These are phyloP conservation scores for Metridium senile DNA, from an alignment of 92 coral and sea anemone species.

Conservation along the genomic window DNA sequence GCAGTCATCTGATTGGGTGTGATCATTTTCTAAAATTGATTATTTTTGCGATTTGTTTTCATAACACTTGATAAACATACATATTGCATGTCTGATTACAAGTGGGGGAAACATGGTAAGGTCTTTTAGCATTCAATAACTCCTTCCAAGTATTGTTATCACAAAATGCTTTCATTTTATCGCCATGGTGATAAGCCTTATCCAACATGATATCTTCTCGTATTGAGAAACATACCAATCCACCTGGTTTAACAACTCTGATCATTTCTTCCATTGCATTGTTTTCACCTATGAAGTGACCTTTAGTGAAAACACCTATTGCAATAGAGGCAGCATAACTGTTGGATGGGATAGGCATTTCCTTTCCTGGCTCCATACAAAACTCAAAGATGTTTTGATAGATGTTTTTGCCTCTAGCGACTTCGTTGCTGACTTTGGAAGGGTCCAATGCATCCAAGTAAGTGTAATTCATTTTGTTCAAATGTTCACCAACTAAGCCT, in stretches of 20 bases:
- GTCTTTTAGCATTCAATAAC: constrained; percentile 57
- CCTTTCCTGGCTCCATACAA: constrained; percentile 44
- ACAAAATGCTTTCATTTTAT: constrained; percentile 77
- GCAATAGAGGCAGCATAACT: constrained; percentile 82
- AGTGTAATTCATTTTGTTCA: constrained; percentile 58
- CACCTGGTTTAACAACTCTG: constrained; percentile 85
- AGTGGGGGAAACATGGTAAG: constrained; percentile 67
- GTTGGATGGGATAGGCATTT: constrained; percentile 46
- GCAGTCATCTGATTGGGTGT: too few species aligned
- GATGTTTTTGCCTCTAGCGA: constrained; percentile 71
- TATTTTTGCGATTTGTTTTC: neutral
- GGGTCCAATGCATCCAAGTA: constrained; percentile 88
- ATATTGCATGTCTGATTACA: constrained; percentile 51
- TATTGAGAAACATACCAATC: constrained; percentile 86
- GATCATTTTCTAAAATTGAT: too few species aligned
- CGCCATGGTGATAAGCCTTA: constrained; percentile 68
- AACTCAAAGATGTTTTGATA: constrained; percentile 55
- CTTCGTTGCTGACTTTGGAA: constrained; percentile 63
- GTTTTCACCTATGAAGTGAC: constrained; percentile 88
- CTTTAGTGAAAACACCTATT: constrained; percentile 78
- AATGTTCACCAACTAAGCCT: constrained; percentile 79
- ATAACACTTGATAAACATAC: constrained; percentile 71
- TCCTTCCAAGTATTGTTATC: constrained; percentile 69
- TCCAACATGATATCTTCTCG: constrained; percentile 78
- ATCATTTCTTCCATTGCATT: constrained; percentile 90